These are phyloP conservation scores for Bruchidius siliquastri DNA, from an alignment of 2,888 invertebrate species.

Conservation along the genomic window DNA sequence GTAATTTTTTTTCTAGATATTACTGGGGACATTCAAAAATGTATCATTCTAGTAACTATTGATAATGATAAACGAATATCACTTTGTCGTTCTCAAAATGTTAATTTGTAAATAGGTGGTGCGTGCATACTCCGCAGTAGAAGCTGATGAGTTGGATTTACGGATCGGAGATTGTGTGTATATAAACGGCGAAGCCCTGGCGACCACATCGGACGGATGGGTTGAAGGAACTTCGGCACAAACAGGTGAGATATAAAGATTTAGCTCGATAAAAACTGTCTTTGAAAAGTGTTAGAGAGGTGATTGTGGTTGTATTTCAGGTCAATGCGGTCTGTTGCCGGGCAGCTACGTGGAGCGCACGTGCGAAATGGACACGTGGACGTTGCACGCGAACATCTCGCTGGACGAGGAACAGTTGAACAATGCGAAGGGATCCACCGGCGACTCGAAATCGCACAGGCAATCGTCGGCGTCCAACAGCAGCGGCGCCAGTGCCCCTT, in stretches of 20 bases:
- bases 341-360: constrained; percentile 75
- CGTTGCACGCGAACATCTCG: constrained; percentile 69
- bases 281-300: not conserved
- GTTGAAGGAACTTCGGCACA: constrained; percentile 80
- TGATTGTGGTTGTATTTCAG: not conserved
- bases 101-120: constrained; percentile 54
- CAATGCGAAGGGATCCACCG: not conserved
- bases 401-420: constrained; percentile 34
- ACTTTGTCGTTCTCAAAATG: too few species aligned
- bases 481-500: not conserved
- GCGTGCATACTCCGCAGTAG: constrained; percentile 70
- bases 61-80: too few species aligned
- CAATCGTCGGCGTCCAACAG: not conserved
- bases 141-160: constrained; percentile 80
- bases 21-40: too few species aligned
- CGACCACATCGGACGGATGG: constrained; percentile 79
- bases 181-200: constrained; percentile 68
- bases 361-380: constrained; percentile 89
- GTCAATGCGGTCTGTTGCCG: constrained; percentile 71
- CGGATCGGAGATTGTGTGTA: constrained; percentile 84
- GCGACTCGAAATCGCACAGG: not conserved
- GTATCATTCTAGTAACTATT: too few species aligned
- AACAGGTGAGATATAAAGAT: too few species aligned
- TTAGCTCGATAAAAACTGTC: too few species aligned
- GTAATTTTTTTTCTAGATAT: too few species aligned